Evolutionary conservation across 2,888 invertebrate genomes (phyloP).

Genomic region (Hydrotaea diabolus): DNA sequence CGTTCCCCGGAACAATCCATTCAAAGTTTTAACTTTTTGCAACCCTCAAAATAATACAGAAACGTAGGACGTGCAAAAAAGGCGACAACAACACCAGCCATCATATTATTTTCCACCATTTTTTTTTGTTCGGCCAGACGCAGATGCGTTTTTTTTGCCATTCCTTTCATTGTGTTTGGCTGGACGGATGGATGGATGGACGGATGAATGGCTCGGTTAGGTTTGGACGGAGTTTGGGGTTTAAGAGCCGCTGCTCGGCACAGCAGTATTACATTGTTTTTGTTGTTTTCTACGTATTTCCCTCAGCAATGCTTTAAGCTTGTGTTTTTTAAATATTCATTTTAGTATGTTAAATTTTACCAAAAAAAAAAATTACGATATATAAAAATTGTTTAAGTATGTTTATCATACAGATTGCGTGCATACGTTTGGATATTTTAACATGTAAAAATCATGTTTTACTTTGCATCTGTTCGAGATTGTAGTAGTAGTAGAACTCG

Average conservation of each 20-base stretch:
- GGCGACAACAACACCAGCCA: conserved; percentile 21
- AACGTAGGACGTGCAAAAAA: neutral
- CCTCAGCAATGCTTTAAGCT: too few species aligned
- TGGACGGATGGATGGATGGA: conserved; percentile 31
- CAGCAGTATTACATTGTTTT: neutral
- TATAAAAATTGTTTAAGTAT: conserved; percentile 12
- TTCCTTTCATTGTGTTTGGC: neutral
- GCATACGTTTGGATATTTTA: neutral
- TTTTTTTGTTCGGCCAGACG: conserved; percentile 42
- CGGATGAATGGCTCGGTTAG: conserved; percentile 5
- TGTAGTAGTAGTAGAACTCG: neutral
- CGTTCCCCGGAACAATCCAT: neutral
- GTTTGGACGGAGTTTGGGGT: neutral
- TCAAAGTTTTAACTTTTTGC: conserved; percentile 15
- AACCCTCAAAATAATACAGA: conserved; percentile 29
- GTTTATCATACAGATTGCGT: neutral
- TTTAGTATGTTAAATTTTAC: conserved; percentile 33
- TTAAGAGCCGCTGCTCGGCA: neutral
- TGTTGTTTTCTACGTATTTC: too few species aligned
- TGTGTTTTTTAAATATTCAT: neutral
- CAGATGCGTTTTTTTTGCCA: conserved; percentile 43
- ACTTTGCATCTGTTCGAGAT: conserved; percentile 39
- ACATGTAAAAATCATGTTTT: conserved; percentile 27
- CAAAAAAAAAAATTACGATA: conserved; percentile 16
- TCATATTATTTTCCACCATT: conserved; percentile 37